Evolutionary conservation across 2,888 invertebrate genomes (phyloP), one percentile per base, ranked within the genome.

Genomic region (Cryptus viduatorius): DNA sequence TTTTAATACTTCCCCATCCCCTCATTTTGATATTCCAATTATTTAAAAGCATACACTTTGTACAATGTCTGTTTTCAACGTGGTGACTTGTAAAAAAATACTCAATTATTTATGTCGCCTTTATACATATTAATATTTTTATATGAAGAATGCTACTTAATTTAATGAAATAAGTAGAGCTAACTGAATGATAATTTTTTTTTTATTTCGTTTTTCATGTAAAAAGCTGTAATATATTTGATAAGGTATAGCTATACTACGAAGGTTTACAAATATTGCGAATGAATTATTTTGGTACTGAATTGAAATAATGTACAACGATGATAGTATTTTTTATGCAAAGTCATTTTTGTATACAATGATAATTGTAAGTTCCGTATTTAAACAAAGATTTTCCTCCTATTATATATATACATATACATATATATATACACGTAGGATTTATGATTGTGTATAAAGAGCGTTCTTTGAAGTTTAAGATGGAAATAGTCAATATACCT

Each of bases 401-500:
- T 89, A 88, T 87, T 86, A 89, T 87, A 88, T 88, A 86, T 86
- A 67, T 81, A 67, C 61, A 72, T 73, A 44, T 64, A 64, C 8
- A 37, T 42, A 37, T 65, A 76, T 48, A 69, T 67, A 67, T 79
- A 82, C 56, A 69, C 72, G 85, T 89, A 89, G 89, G 88, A 90
- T 87, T 87, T 87, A 89, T 83, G 84, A 87, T 88, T 89, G 87
- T 90, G 90, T 90, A 89, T 90, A 91, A 89, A 90, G 86, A 86
- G 89, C 87, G 88, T 85, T 87, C 88, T 89, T 87, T 86, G 87
- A 89, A 82, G 19, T 56, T 89, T 88, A 86, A 89, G 88, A 91
- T 90, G 90, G 87, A 89, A 91, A 92, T 92, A 93, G 92, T 93
- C 93, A 93, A 89, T 92, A 90, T 92, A 92, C 92, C 92, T 92